Base-by-base conservation (phyloP, 2,888 invertebrate genomes). In the Andrena praecox region DNA sequence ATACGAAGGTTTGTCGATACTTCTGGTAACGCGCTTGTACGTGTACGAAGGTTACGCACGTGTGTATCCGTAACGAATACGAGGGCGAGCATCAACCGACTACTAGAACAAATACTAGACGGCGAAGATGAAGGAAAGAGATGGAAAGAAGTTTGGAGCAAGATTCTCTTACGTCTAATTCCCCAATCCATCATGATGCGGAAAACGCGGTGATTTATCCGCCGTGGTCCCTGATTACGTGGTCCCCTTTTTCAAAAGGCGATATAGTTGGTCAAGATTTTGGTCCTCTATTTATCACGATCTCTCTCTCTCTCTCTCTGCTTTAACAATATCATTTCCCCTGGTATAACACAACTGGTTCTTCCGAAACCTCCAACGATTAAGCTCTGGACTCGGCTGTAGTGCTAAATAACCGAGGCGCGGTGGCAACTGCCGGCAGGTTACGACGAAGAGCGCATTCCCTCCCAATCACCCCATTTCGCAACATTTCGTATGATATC, bases 151-250 rank as follows among this genome's bases (percentile, higher is more conserved):
- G 10, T 27, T 56, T 27, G 12, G 7, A n/a, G 27, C n/a, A 35
- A 48, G 8, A 54, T 73, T 66, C 96, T 66, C 96, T 95, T 95
- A 96, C 96, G 96, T 95, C 96, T 95, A 91, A 96, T 96, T 88
- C 96, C 96, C 96, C 96, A 96, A 95, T 96, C 96, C 96, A 96
- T 96, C 96, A 96, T 96, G 92, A 94, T 95, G 91, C 81, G 20
- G 48, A 33, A 59, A 68, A 42, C 56, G 60, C 31, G 35, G 60
- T 12, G 35, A 60, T 63, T 60, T 60, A 20, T 27, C 31, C 27
- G 20, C 7, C 33, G 29, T 68, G 82, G 70, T 74, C 67, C 77
- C 75, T 73, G 27, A 63, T 35, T 56, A n/a, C 10, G 66, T 73
- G 63, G 82, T 71, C 68, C 73, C 69, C 27, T 68, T 67, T 54